These are phyloP conservation scores for Celastrina argiolus DNA, from an alignment of 2,888 invertebrate species.

Conservation along the genomic window DNA sequence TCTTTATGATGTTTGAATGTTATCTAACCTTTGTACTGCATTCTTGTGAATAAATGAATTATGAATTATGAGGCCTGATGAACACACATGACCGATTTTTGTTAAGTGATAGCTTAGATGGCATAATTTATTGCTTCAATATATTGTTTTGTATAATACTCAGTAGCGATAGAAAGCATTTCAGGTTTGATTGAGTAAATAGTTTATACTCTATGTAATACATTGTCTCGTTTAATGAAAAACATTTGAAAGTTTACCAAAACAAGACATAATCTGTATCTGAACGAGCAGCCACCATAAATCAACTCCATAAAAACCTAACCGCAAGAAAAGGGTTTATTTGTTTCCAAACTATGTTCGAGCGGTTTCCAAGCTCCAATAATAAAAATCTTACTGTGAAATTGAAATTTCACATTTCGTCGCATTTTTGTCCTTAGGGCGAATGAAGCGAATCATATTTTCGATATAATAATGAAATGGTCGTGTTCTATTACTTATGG, in stretches of 20 bases:
- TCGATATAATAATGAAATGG: slow-evolving; percentile 17
- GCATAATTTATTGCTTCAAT: too few species aligned
- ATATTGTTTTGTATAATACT: too few species aligned
- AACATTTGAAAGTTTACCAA: background rate
- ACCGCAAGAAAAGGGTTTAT: slow-evolving; percentile 66
- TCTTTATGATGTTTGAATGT: too few species aligned
- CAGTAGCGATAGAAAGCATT: too few species aligned
- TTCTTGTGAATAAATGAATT: too few species aligned
- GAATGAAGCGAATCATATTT: slow-evolving; percentile 19
- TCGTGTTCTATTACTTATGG: background rate
- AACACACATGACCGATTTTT: too few species aligned
- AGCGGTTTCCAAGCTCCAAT: slow-evolving; percentile 53
- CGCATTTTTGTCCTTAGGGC: slow-evolving; percentile 40
- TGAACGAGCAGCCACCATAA: slow-evolving; percentile 62
- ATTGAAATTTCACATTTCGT: slow-evolving; percentile 64
- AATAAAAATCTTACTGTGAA: slow-evolving; percentile 59
- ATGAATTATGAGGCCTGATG: too few species aligned
- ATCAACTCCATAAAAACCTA: slow-evolving; percentile 68
- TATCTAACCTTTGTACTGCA: too few species aligned
- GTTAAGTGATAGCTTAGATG: too few species aligned
- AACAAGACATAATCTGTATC: slow-evolving; percentile 34
- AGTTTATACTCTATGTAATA: background rate
- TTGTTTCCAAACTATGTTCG: slow-evolving; percentile 73
- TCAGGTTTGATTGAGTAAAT: too few species aligned
- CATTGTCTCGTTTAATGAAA: background rate